Evolutionary conservation across 2,888 invertebrate species (phyloP), one percentile per base, ranked within the genome.

Genomic region (Catocala fraxini): DNA sequence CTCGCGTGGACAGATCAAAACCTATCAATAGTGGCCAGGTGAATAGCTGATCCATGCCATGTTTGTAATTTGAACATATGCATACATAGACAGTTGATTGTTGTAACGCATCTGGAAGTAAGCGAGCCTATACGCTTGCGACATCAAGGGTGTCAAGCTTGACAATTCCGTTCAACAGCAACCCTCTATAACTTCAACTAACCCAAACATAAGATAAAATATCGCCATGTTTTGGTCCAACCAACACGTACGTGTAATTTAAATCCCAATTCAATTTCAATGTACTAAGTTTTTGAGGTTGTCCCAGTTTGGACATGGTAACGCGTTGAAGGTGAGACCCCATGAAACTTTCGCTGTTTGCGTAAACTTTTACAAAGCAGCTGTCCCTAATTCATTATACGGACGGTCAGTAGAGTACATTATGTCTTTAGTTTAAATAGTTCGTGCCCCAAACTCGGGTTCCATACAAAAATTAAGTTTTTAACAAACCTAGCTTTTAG

Each of bases 281-380:
- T 25, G 25, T 25, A 25, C 25, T 25, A 25, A 25, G 77, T 68
- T 74, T 68, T 62, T 65, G 64, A 63, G 78, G 75, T 52, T 53
- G 57, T 42, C 51, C 56, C 56, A 63, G 61, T 66, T 77, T 67
- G 33, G 54, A 51, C 65, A 51, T 5, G 33, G 53, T 43, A 45
- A 65, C 62, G 51, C 62, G 43, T 54, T 25, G 35, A 51, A 75
- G 72, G 75, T 67, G 75, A 59, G 63, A 64, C 13, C 45, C 58
- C 61, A 64, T 66, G 60, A 64, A 75, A 75, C 67, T 71, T 74
- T 47, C 56, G 49, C 58, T 67, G 60, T 75, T 71, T 77, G 65
- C 55, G 48, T 13, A 10, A 75, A 75, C 60, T 75, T 75, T 71
- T 71, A 65, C 72, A 75, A 71, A 77, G 65, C 72, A 25, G 25